Conservation (phyloP, 1,140 invertebrate species). For the Drosophila athabasca region DNA sequence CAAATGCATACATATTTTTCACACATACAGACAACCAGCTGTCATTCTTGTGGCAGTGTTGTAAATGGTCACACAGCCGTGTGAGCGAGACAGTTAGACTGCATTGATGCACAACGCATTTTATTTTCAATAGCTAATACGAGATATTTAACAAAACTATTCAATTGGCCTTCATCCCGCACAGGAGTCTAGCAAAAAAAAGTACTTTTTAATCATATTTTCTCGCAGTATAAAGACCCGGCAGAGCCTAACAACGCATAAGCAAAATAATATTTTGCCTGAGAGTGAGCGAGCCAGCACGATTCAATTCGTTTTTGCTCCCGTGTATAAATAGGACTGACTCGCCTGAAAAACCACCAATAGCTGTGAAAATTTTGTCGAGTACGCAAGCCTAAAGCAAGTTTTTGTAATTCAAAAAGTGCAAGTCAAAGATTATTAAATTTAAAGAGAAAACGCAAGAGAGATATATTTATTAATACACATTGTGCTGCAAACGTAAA, state of each 20-base stretch:
- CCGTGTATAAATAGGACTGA: conserved; percentile 43
- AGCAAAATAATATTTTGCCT: not conserved
- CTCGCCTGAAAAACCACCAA: not conserved
- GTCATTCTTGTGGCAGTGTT: conserved; percentile 1
- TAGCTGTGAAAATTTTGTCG: conserved; percentile 37
- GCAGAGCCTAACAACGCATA: conserved; percentile 4
- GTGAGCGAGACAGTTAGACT: conserved; percentile 16
- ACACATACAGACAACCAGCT: not conserved
- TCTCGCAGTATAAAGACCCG: too few species aligned
- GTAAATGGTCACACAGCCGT: not conserved
- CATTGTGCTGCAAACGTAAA: conserved; percentile 13
- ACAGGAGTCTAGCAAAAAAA: not conserved
- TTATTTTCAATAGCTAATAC: conserved; percentile 28
- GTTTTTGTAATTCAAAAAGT: conserved; percentile 50
- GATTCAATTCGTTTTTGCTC: not conserved
- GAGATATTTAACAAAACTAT: not conserved
- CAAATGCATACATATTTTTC: conserved; percentile 3
- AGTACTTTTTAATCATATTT: not conserved
- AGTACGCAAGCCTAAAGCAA: conserved; percentile 22
- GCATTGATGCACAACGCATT: conserved; percentile 34
- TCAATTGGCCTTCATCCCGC: not conserved
- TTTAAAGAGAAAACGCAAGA: conserved; percentile 4
- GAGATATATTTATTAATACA: conserved; percentile 7
- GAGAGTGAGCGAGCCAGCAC: conserved; percentile 20
- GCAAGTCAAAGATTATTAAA: conserved; percentile 6